Evolutionary conservation across 2,888 invertebrate genomes (phyloP).

Genomic region (Apodemia zela): DNA sequence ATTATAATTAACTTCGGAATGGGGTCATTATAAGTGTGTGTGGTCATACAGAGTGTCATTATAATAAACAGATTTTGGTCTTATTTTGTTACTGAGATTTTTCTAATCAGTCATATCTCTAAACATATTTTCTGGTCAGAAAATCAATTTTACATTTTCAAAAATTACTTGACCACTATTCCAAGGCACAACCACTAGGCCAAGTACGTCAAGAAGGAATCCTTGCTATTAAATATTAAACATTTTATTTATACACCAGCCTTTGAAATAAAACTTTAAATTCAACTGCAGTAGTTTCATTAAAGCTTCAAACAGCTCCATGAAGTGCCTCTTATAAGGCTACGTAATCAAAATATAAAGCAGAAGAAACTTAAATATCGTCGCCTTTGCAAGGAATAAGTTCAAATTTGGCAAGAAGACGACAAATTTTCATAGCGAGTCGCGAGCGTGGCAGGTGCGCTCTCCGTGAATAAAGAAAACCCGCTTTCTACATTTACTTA

Average conservation of each 20-base stretch:
- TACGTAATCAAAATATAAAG: slow-evolving; percentile 42
- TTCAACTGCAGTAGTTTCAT: slow-evolving; percentile 21
- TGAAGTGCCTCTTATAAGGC: slow-evolving; percentile 22
- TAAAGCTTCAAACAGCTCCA: slow-evolving; percentile 23
- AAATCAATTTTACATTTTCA: too few relatives aligned
- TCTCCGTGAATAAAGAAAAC: slow-evolving; percentile 58
- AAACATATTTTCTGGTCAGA: too few relatives aligned
- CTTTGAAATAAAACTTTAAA: slow-evolving; percentile 13
- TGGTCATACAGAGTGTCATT: too few relatives aligned
- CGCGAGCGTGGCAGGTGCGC: slow-evolving; percentile 55
- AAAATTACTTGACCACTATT: too few relatives aligned
- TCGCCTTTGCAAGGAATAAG: slow-evolving; percentile 52
- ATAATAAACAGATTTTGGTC: too few relatives aligned
- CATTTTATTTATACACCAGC: neutral
- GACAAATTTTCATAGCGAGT: slow-evolving; percentile 67
- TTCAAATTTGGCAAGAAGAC: slow-evolving; percentile 63
- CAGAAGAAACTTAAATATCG: slow-evolving; percentile 42
- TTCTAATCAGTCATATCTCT: too few relatives aligned
- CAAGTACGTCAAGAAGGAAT: neutral
- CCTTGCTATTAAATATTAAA: neutral
- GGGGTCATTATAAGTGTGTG: too few relatives aligned
- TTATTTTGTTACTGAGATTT: too few relatives aligned
- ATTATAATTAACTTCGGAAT: too few relatives aligned
- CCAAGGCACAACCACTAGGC: too few relatives aligned
- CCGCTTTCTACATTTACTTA: slow-evolving; percentile 41